These are phyloP conservation scores for Cheilinus undulatus DNA, from an alignment of 2,113 vertebrate species.

Conservation along the genomic window DNA sequence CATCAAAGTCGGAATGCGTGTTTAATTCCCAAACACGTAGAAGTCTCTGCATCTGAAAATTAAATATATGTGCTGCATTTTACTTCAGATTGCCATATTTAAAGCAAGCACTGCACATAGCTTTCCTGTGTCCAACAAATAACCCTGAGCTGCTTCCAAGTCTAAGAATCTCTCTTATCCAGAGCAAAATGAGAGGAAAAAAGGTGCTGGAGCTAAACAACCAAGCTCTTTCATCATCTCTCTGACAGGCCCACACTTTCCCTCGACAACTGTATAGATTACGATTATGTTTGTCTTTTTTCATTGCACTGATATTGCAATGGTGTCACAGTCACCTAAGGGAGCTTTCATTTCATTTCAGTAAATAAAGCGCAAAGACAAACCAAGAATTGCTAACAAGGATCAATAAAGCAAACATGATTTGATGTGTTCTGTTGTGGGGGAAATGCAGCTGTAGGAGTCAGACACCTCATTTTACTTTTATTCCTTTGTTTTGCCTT, in stretches of 20 bases:
- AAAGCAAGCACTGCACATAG: background rate
- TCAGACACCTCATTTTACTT: background rate
- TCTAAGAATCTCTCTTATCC: background rate
- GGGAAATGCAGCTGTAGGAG: conserved; percentile 6
- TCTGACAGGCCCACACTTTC: background rate
- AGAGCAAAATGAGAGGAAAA: background rate
- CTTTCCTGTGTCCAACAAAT: background rate
- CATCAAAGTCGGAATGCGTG: too few species aligned
- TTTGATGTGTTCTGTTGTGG: background rate
- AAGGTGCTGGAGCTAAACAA: background rate
- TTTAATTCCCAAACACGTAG: too few species aligned
- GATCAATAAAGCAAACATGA: conserved; percentile 25
- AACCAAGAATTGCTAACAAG: background rate
- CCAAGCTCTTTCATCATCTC: conserved; percentile 18
- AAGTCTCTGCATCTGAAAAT: too few species aligned
- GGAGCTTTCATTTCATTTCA: conserved; percentile 13
- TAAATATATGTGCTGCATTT: too few species aligned
- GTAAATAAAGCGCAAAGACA: conserved; percentile 3
- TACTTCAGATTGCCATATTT: too few species aligned
- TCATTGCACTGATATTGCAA: conserved; percentile 10
- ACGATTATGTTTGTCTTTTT: conserved; percentile 14
- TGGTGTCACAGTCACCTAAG: background rate
- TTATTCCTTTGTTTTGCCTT: background rate
- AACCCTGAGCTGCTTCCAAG: background rate
- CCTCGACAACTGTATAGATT: conserved; percentile 18